phyloP scores from a whole-genome alignment of 2,113 vertebrate genomes.

The Dicaeum eximium region DNA sequence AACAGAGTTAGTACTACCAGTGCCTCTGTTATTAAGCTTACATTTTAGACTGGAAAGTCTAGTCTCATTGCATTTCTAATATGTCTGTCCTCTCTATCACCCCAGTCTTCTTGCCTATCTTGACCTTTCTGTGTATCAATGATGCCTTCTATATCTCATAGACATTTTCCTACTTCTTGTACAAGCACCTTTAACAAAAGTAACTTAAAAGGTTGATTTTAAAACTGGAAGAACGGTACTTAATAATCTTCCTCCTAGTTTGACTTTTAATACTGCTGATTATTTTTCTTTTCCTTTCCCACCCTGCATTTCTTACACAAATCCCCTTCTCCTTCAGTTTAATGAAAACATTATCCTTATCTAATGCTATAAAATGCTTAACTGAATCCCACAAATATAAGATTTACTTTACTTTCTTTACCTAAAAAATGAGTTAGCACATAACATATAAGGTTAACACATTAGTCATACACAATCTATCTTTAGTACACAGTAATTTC shows the following conservation, averaged over 20 bases:
- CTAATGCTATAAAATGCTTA: not conserved
- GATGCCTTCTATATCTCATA: not conserved
- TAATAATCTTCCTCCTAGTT: not conserved
- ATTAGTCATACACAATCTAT: not conserved
- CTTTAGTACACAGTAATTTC: not conserved
- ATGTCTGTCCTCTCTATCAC: not conserved
- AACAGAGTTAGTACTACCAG: not conserved
- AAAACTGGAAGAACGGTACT: not conserved
- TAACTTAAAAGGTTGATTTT: not conserved
- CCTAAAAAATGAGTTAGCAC: not conserved
- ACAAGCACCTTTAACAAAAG: not conserved
- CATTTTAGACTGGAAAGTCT: not conserved
- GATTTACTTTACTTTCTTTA: not conserved
- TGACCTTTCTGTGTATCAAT: not conserved
- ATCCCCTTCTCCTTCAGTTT: not conserved
- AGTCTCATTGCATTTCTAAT: not conserved
- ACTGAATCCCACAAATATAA: not conserved
- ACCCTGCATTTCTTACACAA: not conserved
- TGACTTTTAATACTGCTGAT: not conserved
- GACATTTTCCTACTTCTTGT: not conserved
- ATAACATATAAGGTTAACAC: not conserved
- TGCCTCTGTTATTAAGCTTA: not conserved
- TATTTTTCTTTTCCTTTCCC: conserved; percentile 13
- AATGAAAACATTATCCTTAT: conserved; percentile 21
- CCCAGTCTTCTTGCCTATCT: not conserved